A percentile compares a stretch with the other conserved stretches of the same genome.
phyloP scores from a whole-genome alignment of 2,113 vertebrate genomes.

The Carassius auratus region DNA sequence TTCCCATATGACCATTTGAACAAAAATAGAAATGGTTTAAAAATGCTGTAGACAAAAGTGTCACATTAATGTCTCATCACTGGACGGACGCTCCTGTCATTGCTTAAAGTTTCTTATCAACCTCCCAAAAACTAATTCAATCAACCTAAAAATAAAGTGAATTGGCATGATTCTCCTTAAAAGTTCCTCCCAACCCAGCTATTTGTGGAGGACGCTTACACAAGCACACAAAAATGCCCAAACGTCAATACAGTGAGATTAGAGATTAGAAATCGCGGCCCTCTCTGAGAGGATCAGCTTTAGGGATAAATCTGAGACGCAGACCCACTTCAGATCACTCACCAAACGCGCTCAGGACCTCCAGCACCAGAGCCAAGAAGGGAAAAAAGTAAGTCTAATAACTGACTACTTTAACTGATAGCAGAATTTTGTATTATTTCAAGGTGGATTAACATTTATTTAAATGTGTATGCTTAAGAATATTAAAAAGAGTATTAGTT shows the following conservation, averaged over 20 bases:
- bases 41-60: not conserved
- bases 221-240: conserved; percentile 33
- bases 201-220: conserved; percentile 31
- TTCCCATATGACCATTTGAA: not conserved
- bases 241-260: conserved; percentile 57
- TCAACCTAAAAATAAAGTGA: not conserved
- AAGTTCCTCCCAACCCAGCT: conserved; percentile 28
- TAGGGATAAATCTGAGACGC: conserved; percentile 69
- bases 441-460: not conserved
- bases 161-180: conserved; percentile 29
- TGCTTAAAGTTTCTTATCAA: not conserved
- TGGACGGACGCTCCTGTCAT: not conserved
- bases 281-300: conserved; percentile 75
- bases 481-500: not conserved
- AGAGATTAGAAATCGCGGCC: conserved; percentile 71
- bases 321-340: conserved; percentile 49
- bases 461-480: not conserved
- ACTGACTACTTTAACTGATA: not conserved
- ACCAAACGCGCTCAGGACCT: conserved; percentile 52
- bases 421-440: not conserved
- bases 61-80: not conserved
- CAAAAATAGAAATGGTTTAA: not conserved
- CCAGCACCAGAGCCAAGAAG: conserved; percentile 43
- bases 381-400: conserved; percentile 35
- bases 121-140: not conserved